Evolutionary conservation across 92 coral and sea anemone species (phyloP).

Genomic region (Plumapathes pennacea): DNA sequence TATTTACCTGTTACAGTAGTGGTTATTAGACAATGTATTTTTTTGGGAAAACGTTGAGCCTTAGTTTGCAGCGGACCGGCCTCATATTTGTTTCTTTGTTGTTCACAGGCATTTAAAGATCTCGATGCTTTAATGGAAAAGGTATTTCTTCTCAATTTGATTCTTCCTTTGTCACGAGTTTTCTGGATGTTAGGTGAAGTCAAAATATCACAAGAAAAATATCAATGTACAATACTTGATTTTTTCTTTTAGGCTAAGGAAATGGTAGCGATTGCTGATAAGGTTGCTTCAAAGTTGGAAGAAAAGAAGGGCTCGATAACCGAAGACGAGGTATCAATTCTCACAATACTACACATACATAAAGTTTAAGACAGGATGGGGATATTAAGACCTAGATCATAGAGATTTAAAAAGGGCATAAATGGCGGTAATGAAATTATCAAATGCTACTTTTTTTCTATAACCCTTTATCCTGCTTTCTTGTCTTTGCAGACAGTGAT

Average conservation of each 20-base stretch:
- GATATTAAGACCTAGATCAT: too few relatives aligned
- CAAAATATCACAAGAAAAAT: too few relatives aligned
- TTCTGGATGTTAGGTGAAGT: too few relatives aligned
- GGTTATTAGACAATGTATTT: too few relatives aligned
- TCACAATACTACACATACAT: background rate
- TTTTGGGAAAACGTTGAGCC: too few relatives aligned
- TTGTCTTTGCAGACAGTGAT: conserved; percentile 78
- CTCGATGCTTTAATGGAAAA: conserved; percentile 98
- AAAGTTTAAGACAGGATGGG: too few relatives aligned
- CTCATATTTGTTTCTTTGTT: background rate
- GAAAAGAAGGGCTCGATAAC: conserved; percentile 93
- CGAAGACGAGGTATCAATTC: conserved; percentile 82
- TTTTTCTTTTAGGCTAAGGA: conserved; percentile 79
- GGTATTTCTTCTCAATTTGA: conserved; percentile 50
- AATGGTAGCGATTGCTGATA: conserved; percentile 96
- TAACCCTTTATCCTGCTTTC: too few relatives aligned
- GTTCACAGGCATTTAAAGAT: conserved; percentile 88
- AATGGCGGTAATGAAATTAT: too few relatives aligned
- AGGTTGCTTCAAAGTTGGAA: conserved; percentile 89
- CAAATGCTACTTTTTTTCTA: background rate
- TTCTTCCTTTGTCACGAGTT: too few relatives aligned
- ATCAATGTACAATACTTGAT: background rate
- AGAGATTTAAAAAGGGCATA: too few relatives aligned
- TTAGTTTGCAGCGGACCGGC: too few relatives aligned
- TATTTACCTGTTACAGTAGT: too few relatives aligned